A percentile compares a stretch with the other conserved stretches of the same genome.
phyloP scores from a whole-genome alignment of 2,888 invertebrate species.

The Drosophila parthenogenetica region DNA sequence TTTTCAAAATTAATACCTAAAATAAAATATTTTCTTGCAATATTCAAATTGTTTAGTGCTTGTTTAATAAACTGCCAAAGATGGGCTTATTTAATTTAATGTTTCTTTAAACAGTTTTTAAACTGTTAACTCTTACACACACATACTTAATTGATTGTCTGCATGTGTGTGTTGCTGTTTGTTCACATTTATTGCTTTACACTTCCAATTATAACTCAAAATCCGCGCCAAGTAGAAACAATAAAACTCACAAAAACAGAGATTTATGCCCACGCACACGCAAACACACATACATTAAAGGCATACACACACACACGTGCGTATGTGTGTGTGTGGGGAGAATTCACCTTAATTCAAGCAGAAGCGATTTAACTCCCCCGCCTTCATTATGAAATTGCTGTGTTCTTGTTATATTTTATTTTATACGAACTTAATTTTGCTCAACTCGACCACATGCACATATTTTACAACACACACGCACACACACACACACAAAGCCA shows the following conservation, averaged over 20 bases:
- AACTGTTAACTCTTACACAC: neutral
- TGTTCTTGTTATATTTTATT: conserved; percentile 72
- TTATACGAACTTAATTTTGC: conserved; percentile 78
- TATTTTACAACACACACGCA: conserved; percentile 52
- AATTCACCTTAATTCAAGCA: conserved; percentile 77
- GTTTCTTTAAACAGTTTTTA: neutral
- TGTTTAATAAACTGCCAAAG: neutral
- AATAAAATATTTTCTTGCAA: too few relatives aligned
- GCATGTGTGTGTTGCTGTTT: conserved; percentile 17
- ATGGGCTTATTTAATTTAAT: neutral
- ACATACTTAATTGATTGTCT: neutral
- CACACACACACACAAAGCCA: conserved; percentile 41
- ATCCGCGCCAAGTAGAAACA: conserved; percentile 74
- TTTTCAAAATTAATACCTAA: too few relatives aligned
- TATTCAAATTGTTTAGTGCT: too few relatives aligned
- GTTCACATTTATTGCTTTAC: conserved; percentile 69
- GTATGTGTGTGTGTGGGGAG: conserved; percentile 17
- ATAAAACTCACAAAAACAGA: conserved; percentile 61
- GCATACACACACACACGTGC: conserved; percentile 15
- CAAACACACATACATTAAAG: too few relatives aligned
- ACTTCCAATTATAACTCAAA: conserved; percentile 76
- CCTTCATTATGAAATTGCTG: conserved; percentile 68
- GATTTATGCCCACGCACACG: conserved; percentile 64
- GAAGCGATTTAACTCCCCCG: conserved; percentile 77
- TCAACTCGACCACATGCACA: conserved; percentile 68